Conservation (phyloP, 2,113 vertebrate species). For the Tauraco erythrolophus region DNA sequence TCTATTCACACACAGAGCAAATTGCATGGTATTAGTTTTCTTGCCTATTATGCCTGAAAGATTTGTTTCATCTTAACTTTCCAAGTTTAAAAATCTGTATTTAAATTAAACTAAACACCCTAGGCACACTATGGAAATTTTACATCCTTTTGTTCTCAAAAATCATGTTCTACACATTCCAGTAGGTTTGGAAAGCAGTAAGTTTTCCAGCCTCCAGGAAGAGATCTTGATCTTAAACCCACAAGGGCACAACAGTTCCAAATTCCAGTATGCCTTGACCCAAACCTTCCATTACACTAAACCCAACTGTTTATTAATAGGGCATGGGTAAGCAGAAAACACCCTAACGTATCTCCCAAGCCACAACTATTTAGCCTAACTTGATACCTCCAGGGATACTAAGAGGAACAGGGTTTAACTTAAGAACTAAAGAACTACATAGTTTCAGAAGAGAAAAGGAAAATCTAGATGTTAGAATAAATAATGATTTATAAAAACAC, state of each 20-base stretch:
- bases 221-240: background rate
- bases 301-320: background rate
- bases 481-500: constrained; percentile 22
- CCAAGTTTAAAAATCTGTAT: background rate
- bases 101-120: background rate
- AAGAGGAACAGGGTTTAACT: background rate
- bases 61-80: background rate
- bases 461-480: constrained; percentile 1
- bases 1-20: background rate
- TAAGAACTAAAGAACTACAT: background rate
- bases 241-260: background rate
- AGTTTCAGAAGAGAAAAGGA: background rate
- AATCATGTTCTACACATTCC: background rate
- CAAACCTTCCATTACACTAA: background rate
- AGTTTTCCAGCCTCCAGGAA: background rate
- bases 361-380: background rate
- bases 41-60: background rate
- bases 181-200: background rate
- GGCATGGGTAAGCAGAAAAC: background rate
- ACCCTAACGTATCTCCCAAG: background rate
- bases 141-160: background rate
- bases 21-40: background rate
- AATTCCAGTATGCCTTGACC: background rate
- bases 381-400: background rate
- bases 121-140: background rate